Evolutionary conservation across 2,888 invertebrate genomes (phyloP).

Genomic region (Tetragonula carbonaria): DNA sequence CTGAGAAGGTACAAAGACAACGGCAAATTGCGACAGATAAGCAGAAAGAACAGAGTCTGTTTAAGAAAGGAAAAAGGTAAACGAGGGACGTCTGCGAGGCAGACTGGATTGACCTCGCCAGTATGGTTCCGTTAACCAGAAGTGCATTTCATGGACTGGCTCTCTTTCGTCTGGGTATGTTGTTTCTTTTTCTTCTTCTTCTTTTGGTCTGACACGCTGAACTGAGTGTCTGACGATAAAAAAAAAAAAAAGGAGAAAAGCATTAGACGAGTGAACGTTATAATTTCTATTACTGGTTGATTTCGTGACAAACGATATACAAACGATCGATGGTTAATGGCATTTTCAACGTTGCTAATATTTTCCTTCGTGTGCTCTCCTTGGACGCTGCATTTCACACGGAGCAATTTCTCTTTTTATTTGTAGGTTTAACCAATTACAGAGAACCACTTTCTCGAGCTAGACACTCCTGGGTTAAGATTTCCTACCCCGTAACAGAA

Average conservation of each 20-base stretch:
- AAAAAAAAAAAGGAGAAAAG: not conserved
- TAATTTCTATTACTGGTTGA: not conserved
- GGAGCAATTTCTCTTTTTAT: not conserved
- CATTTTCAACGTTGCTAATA: constrained; percentile 35
- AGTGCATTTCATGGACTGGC: constrained; percentile 65
- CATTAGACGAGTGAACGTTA: not conserved
- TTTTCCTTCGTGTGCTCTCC: constrained; percentile 2
- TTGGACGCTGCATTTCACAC: not conserved
- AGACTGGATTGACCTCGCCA: constrained; percentile 62
- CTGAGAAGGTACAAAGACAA: not conserved
- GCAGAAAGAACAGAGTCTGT: not conserved
- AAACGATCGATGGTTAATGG: constrained; percentile 10
- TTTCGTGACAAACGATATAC: not conserved
- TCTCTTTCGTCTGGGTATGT: constrained; percentile 52
- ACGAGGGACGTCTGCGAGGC: constrained; percentile 22
- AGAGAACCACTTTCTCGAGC: not conserved
- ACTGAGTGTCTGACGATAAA: not conserved
- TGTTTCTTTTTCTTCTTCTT: not conserved
- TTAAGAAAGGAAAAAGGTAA: constrained; percentile 20
- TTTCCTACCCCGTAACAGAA: not conserved
- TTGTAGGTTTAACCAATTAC: constrained; percentile 8
- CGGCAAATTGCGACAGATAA: constrained; percentile 6
- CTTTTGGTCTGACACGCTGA: constrained; percentile 2
- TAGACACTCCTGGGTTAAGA: not conserved
- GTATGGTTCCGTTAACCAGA: constrained; percentile 67